Conservation (phyloP, 1,140 invertebrate species). For the Temnothorax curvispinosus region DNA sequence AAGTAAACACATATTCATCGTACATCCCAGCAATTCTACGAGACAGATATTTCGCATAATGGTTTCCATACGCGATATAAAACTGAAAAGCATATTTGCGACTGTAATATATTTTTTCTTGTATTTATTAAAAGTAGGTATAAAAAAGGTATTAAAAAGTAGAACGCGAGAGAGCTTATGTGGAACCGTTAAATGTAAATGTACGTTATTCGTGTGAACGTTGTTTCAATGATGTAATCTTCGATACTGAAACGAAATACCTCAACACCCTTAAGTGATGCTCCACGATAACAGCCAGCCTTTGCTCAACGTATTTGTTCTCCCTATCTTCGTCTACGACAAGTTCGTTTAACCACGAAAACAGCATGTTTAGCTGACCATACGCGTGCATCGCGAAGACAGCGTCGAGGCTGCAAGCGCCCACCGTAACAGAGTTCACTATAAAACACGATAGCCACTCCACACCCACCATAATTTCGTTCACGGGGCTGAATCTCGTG, state of each 20-base stretch:
- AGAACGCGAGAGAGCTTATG: background rate
- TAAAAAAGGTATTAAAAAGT: no score
- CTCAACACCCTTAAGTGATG: constrained; percentile 64
- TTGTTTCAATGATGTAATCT: no score
- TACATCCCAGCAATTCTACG: constrained; percentile 75
- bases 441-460: constrained; percentile 40
- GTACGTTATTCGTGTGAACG: background rate
- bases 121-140: no score
- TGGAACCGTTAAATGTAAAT: background rate
- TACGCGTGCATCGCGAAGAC: constrained; percentile 66
- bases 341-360: constrained; percentile 42
- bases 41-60: constrained; percentile 74
- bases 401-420: constrained; percentile 53
- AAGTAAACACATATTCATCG: constrained; percentile 74
- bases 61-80: constrained; percentile 69
- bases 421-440: constrained; percentile 46
- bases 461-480: constrained; percentile 64
- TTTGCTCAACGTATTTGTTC: background rate
- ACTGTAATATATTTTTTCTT: background rate
- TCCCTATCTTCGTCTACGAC: background rate
- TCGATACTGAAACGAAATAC: constrained; percentile 42
- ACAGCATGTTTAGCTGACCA: constrained; percentile 61
- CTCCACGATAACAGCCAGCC: constrained; percentile 58
- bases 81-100: constrained; percentile 66
- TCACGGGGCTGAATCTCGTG: constrained; percentile 58